Conservation (phyloP, 2,113 vertebrate species). For the Plectropomus leopardus region DNA sequence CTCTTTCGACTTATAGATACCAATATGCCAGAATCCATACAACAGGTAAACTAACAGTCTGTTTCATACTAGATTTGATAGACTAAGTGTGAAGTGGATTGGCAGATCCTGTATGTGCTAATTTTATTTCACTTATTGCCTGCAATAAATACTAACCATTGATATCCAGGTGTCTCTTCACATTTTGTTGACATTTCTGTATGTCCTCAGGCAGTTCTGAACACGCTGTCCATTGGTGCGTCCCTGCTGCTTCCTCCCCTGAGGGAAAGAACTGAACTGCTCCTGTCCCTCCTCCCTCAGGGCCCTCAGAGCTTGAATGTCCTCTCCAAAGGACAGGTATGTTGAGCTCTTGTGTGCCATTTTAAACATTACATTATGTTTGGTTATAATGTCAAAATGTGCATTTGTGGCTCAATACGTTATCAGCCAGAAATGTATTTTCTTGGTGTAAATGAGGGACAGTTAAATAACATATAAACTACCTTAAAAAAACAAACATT, state of each 20-base stretch:
- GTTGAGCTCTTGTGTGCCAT: background rate
- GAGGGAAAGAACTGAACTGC: constrained; percentile 95
- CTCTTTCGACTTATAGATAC: constrained; percentile 97
- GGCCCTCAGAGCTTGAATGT: constrained; percentile 97
- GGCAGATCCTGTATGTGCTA: background rate
- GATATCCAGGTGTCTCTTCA: background rate
- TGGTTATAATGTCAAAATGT: background rate
- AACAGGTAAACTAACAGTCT: constrained; percentile 87
- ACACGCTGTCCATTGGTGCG: constrained; percentile 96
- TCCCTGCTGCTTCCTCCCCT: constrained; percentile 96
- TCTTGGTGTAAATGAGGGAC: background rate
- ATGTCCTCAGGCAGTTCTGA: constrained; percentile 92
- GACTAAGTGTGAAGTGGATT: background rate
- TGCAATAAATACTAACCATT: background rate
- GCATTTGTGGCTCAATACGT: background rate
- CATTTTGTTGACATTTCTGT: constrained; percentile 27
- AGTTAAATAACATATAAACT: background rate
- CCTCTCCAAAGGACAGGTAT: constrained; percentile 98
- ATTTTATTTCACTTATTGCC: background rate
- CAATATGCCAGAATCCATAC: constrained; percentile 96
- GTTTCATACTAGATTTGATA: background rate
- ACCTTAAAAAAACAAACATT: no score
- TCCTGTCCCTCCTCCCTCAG: constrained; percentile 97
- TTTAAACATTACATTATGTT: background rate
- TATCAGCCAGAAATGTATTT: background rate